Evolutionary conservation across 2,888 invertebrate genomes (phyloP).

Genomic region (Drosophila heteroneura): DNA sequence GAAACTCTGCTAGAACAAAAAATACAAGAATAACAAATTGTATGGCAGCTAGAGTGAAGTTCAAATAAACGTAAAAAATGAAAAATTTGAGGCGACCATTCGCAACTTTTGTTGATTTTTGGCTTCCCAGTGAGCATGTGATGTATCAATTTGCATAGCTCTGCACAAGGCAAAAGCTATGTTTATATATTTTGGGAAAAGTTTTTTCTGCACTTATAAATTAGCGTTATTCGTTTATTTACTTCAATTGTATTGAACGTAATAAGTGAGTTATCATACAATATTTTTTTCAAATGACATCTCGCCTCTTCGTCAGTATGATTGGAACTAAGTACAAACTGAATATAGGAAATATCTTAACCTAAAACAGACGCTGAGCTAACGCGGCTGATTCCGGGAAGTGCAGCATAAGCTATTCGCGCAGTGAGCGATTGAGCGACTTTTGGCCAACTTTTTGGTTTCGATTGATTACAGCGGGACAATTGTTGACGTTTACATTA

Average conservation of each 20-base stretch:
- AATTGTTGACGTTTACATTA: conserved; percentile 64
- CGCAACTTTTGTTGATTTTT: conserved; percentile 74
- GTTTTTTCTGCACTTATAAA: not conserved
- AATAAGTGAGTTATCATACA: not conserved
- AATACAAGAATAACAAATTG: conserved; percentile 15
- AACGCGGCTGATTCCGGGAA: too few relatives aligned
- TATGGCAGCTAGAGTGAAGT: conserved; percentile 55
- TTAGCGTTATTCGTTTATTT: not conserved
- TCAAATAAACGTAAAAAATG: conserved; percentile 66
- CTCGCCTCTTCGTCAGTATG: not conserved
- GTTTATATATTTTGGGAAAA: not conserved
- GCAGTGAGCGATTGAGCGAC: conserved; percentile 69
- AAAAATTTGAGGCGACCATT: conserved; percentile 35
- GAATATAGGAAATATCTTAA: not conserved
- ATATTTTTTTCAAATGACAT: not conserved
- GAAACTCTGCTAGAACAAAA: conserved; percentile 7
- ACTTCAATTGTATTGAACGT: not conserved
- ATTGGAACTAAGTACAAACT: not conserved
- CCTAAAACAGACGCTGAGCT: too few relatives aligned
- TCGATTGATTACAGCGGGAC: conserved; percentile 79
- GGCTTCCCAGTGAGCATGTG: conserved; percentile 37
- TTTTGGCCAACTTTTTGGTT: conserved; percentile 70
- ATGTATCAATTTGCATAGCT: conserved; percentile 53
- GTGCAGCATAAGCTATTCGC: conserved; percentile 62
- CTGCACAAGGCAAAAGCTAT: not conserved